These are phyloP conservation scores for Scolanthus callimorphus DNA, from an alignment of 92 coral and sea anemone genomes.

Conservation along the genomic window DNA sequence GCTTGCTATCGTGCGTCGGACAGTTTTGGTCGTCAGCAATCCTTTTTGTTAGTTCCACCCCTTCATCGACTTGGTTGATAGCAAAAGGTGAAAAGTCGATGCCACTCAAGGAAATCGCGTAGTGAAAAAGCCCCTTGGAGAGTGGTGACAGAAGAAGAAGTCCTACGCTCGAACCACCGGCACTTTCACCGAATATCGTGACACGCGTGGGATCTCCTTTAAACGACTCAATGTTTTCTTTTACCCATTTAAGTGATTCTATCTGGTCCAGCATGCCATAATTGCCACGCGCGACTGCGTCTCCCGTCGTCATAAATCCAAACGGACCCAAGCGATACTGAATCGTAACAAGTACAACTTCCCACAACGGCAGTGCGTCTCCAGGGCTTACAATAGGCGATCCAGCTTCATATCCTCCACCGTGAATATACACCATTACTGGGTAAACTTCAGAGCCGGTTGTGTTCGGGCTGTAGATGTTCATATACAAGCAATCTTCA, in stretches of 20 bases:
- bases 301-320: conserved; percentile 78
- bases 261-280: conserved; percentile 88
- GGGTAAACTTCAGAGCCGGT: conserved; percentile 22
- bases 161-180: conserved; percentile 87
- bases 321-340: conserved; percentile 82
- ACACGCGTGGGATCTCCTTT: conserved; percentile 72
- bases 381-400: conserved; percentile 78
- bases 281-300: conserved; percentile 67
- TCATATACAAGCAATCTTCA: conserved; percentile 76
- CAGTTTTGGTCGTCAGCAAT: conserved; percentile 35
- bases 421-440: conserved; percentile 87
- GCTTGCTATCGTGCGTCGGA: conserved; percentile 25
- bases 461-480: conserved; percentile 57
- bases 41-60: conserved; percentile 33
- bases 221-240: conserved; percentile 56
- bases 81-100: conserved; percentile 74
- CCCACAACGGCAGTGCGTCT: conserved; percentile 77
- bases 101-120: conserved; percentile 78
- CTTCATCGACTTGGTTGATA: conserved; percentile 26
- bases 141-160: conserved; percentile 59
- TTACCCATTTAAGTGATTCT: conserved; percentile 74
- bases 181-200: conserved; percentile 89
- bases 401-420: conserved; percentile 88
- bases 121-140: conserved; percentile 67
- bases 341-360: conserved; percentile 76